Conservation (phyloP, 2,113 vertebrate species). For the Notiomystis cincta region DNA sequence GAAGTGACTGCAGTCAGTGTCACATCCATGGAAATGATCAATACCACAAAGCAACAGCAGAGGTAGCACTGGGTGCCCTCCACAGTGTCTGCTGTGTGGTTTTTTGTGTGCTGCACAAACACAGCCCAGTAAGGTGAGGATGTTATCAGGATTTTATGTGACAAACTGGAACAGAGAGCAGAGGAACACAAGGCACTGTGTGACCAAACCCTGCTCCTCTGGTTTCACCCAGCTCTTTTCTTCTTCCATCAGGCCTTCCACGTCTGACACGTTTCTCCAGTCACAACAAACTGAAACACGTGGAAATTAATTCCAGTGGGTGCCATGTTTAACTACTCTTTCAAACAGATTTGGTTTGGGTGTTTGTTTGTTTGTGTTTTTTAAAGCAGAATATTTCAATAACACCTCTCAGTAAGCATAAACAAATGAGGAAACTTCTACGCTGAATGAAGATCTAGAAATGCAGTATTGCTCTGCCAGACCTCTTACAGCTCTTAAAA, state of each 20-base stretch:
- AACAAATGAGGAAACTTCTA: not conserved
- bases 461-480: not conserved
- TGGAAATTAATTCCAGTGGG: not conserved
- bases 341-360: not conserved
- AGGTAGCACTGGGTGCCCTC: not conserved
- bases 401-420: not conserved
- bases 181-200: rapidly evolving
- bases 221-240: not conserved
- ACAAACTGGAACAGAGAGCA: not conserved
- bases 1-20: not conserved
- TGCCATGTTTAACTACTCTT: not conserved
- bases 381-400: not conserved
- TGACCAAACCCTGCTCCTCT: not conserved
- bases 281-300: not conserved
- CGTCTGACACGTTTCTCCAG: not conserved
- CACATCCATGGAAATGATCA: not conserved
- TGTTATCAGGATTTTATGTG: rapidly evolving
- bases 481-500: not conserved
- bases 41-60: not conserved
- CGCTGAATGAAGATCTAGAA: not conserved
- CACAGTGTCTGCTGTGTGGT: not conserved
- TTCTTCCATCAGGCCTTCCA: not conserved
- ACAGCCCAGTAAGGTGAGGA: not conserved
- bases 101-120: not conserved
- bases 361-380: not conserved